Evolutionary conservation across 2,113 vertebrate genomes (phyloP).

Genomic region (Coracopsis vasa): DNA sequence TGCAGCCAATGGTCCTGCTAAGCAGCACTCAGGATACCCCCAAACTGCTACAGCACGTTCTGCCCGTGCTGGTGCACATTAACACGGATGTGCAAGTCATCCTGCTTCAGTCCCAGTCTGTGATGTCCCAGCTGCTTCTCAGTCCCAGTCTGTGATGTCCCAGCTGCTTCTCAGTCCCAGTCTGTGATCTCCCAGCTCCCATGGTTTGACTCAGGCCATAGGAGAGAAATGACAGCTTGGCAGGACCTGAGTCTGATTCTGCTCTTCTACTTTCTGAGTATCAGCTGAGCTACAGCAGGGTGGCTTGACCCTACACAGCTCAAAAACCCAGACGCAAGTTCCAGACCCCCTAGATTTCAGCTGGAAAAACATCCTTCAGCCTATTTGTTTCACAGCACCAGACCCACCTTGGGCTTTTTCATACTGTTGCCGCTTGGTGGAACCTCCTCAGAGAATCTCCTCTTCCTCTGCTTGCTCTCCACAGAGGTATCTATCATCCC

Average conservation of each 20-base stretch:
- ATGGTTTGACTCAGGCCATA: background rate
- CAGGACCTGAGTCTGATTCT: background rate
- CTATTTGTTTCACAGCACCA: background rate
- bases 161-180: too few relatives aligned
- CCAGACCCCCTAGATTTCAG: background rate
- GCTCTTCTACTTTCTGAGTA: background rate
- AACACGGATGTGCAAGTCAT: background rate
- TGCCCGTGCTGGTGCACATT: too few relatives aligned
- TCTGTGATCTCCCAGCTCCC: background rate
- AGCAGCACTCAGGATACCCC: rapidly evolving
- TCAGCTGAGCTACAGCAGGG: background rate
- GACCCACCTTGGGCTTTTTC: slow-evolving; percentile 86
- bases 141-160: background rate
- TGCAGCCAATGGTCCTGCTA: background rate
- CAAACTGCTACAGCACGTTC: rapidly evolving
- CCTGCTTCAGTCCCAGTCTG: background rate
- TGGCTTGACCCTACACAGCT: background rate
- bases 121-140: too few relatives aligned
- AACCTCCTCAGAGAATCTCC: slow-evolving; percentile 87
- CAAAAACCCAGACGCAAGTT: background rate
- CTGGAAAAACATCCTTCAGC: background rate
- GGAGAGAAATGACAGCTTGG: background rate
- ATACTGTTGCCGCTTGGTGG: slow-evolving; percentile 81
- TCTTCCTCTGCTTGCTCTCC: slow-evolving; percentile 87
- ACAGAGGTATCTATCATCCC: slow-evolving; percentile 75